Conservation (phyloP, 2,113 vertebrate genomes). For the Aptenodytes forsteri region DNA sequence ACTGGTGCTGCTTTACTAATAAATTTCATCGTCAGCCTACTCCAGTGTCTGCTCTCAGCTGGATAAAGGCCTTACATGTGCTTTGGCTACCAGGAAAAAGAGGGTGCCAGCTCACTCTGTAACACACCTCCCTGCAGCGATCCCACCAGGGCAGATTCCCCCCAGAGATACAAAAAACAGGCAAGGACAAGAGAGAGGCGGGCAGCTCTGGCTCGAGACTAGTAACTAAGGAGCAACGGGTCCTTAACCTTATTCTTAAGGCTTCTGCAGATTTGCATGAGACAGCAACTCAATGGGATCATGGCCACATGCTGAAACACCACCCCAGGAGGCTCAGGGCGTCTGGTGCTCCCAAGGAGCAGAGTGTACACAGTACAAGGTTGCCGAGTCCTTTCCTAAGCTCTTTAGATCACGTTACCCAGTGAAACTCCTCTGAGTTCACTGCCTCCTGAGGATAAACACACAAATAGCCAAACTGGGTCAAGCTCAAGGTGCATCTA, state of each 20-base stretch:
- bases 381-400: neutral
- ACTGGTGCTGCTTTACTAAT: neutral
- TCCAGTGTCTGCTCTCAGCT: neutral
- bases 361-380: neutral
- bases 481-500: constrained; percentile 20
- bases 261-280: neutral
- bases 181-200: neutral
- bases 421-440: neutral
- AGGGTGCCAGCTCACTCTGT: neutral
- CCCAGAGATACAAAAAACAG: neutral
- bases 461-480: neutral
- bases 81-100: neutral
- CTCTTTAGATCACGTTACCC: neutral
- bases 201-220: neutral
- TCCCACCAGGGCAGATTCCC: neutral
- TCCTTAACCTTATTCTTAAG: neutral
- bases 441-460: constrained; percentile 14
- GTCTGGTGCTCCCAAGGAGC: neutral
- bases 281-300: neutral
- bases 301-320: neutral
- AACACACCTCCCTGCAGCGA: neutral
- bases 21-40: neutral
- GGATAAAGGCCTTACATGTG: neutral
- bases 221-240: neutral
- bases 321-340: neutral